These are phyloP conservation scores for Spheniscus humboldti DNA, from an alignment of 2,797 vertebrate species.

Conservation along the genomic window DNA sequence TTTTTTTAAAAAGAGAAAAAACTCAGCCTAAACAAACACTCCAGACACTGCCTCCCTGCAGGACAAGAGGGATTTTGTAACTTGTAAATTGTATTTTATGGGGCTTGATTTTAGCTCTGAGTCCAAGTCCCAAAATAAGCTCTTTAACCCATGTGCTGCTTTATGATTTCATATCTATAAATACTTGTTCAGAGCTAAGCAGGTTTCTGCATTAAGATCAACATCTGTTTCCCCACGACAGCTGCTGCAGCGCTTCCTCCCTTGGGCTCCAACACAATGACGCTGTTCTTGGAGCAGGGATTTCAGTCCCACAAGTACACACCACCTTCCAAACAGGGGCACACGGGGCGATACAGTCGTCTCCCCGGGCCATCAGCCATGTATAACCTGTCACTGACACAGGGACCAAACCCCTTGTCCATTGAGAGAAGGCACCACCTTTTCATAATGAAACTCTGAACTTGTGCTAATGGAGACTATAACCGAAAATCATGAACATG, in stretches of 20 bases:
- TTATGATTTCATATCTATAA: slow-evolving; percentile 25
- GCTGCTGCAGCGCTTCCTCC: not conserved
- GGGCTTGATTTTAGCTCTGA: not conserved
- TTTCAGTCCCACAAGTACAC: not conserved
- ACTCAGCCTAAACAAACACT: not conserved
- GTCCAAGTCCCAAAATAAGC: not conserved
- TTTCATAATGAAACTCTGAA: fast-evolving
- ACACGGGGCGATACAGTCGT: fast-evolving
- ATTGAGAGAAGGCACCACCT: fast-evolving
- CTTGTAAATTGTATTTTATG: slow-evolving; percentile 12
- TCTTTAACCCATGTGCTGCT: slow-evolving; percentile 15
- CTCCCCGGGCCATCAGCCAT: not conserved
- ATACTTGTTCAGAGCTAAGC: not conserved
- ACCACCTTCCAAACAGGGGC: not conserved
- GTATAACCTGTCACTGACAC: not conserved
- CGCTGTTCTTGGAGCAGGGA: fast-evolving
- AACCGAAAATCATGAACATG: fast-evolving
- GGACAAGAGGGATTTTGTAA: not conserved
- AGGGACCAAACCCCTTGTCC: too few relatives aligned
- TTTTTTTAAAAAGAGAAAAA: not conserved
- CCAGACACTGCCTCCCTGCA: not conserved
- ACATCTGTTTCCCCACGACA: not conserved
- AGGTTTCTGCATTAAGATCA: not conserved
- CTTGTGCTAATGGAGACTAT: not conserved
- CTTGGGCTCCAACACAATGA: not conserved